Percentiles rank a stretch among this genome's conserved stretches.
phyloP scores from a whole-genome alignment of 92 coral and sea anemone species.

The Phenganax marumi region DNA sequence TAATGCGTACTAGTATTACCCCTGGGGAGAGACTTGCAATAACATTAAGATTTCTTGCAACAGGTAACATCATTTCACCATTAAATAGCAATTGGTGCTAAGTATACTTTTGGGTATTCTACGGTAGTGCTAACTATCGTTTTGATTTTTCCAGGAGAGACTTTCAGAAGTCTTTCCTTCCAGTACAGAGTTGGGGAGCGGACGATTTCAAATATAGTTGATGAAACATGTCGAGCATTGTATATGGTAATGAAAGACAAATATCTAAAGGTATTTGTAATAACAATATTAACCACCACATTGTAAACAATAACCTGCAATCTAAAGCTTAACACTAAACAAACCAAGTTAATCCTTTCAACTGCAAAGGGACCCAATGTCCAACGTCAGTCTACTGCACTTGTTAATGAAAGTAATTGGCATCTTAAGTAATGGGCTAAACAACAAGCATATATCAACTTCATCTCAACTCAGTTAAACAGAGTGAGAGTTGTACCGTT shows the following conservation, averaged over 20 bases:
- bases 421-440: too few species aligned
- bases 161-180: background rate
- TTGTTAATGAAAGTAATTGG: too few species aligned
- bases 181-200: background rate
- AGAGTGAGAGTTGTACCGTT: too few species aligned
- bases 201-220: background rate
- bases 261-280: background rate
- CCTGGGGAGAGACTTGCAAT: slow-evolving; percentile 56
- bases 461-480: too few species aligned
- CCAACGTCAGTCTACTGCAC: too few species aligned
- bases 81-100: background rate
- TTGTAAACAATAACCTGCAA: too few species aligned
- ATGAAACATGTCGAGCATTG: background rate
- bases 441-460: too few species aligned
- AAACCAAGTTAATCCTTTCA: too few species aligned
- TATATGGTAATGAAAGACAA: background rate
- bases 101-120: background rate
- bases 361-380: too few species aligned
- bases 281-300: too few species aligned
- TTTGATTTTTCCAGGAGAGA: background rate
- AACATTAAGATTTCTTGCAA: slow-evolving; percentile 55
- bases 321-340: too few species aligned
- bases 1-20: slow-evolving; percentile 45
- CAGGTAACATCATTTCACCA: slow-evolving; percentile 33
- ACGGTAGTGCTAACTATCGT: too few species aligned